Base-by-base conservation (phyloP, 2,797 vertebrate species). In the Pyrocephalus nanus region DNA sequence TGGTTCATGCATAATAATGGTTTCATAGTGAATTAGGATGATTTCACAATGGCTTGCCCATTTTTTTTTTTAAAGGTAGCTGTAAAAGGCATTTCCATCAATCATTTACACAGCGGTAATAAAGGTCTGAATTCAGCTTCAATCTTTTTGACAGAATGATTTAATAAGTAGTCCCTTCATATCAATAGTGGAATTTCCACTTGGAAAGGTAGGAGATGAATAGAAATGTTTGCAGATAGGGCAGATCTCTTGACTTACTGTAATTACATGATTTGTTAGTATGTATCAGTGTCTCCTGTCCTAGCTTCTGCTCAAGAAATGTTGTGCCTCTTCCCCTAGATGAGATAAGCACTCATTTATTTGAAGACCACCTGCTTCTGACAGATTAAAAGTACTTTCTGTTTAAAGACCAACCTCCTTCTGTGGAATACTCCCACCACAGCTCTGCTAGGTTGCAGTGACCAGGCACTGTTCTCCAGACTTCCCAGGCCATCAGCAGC, bases 61-160 rank as follows among this genome's bases (percentile, higher is more conserved):
- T 27, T 51, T 34, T 30, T 70, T 34, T 40, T 51, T 42, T 71
- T 48, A 1, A 32, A 42, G 11, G 36, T 86, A 45, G 11, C 26
- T 53, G 30, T 54, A 75, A 42, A 54, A 57, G 89, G 38, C 32
- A 48, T 74, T 92, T 74, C 64, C 57, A 70, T 88, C 61, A 54
- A 32, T 64, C 76, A 61, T 12, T 67, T 74, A 50, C 6, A 19
- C 15, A 54, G 48, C 27, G 71, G 38, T 36, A 90, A 78, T 79
- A 79, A 85, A 76, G 29, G n/a, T 67, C 71, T 92, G 88, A 74
- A 90, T 90, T 69, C 50, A 88, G 23, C 45, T 76, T 86, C 85
- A 72, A 4, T 73, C 50, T 80, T 93, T 86, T 69, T 76, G 53
- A 84, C 53, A 79, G 62, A 69, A 30, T 62, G 77, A 87, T 92